Evolutionary conservation across 2,797 vertebrate genomes (phyloP), one percentile per base, ranked within the genome.

Genomic region (Scolopax bukidnonensis): DNA sequence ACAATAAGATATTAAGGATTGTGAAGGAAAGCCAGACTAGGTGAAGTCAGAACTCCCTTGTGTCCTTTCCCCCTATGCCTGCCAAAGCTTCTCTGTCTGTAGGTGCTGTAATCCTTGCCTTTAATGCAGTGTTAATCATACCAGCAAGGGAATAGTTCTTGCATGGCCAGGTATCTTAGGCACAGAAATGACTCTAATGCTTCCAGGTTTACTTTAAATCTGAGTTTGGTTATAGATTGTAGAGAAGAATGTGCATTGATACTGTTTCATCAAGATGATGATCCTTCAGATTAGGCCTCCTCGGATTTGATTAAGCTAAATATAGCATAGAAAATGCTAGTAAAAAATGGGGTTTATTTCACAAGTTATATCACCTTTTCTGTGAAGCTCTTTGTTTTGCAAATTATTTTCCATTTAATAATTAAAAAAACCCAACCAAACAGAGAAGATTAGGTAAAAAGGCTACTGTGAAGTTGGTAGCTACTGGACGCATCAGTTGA

Each of bases 161-260:
- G 14, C 0, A 1, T 56, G 32, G 41, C 33, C 8, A 17, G 15
- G 25, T 13, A 5, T 8, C 8, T 16, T 27, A 45, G 36, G 32
- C 24, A 57, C 32, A 47, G 47, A 57, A 69, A 25, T 25, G 40
- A 5, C 43, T 63, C 18, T 43, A 27, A 59, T 14, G 17, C 43
- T 70, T 74, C 38, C 32, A 69, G 41, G 36, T 83, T 90, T 16
- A 12, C 23, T 53, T 82, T 33, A 82, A 65, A 76, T 56, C 57
- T 10, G 19, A 17, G 17, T 53, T 50, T 83, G 14, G 13, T 73
- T 64, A 10, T 20, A 50, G 50, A 28, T 40, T 2, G 1, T 38
- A 40, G 43, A 61, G 47, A 54, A 54, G 11, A 54, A 54, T 3
- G 16, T 40, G 14, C 20, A 10, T 6, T 77, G 53, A 27, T 48